Evolutionary conservation across 2,888 invertebrate species (phyloP), one percentile per base, ranked within the genome.

Genomic region (Agrypnus murinus): DNA sequence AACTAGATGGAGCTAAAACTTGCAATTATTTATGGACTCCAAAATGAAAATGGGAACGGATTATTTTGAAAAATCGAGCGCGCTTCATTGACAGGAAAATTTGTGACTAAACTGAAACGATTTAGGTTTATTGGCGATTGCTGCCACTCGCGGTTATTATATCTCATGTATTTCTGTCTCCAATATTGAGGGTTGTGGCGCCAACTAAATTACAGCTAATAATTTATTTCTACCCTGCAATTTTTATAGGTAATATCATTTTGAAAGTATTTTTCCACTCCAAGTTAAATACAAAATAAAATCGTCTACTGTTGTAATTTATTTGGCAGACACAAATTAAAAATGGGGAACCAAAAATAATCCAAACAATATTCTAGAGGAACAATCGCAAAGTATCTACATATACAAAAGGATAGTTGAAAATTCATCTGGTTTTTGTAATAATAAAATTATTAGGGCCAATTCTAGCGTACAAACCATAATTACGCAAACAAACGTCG

Each of bases 401-500:
- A 25, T 25, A 25, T 5, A 25, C 5, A 25, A 5, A 25, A 25
- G 5, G 5, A 25, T 5, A 25, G 25, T 25, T 25, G 25, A 25
- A 25, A 25, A 3, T 25, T 25, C 25, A 25, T 25, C 25, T 25
- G 25, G 25, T 25, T 25, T 40, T 40, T 40, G 12, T 12, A 40
- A 40, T 40, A 7, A n/a, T n/a, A 10, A 68, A 71, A 63, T 53
- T 67, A 62, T 45, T 43, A 63, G 60, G 15, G 43, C 40, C 55
- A 67, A 58, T 64, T 63, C 57, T 34, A 34, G 36, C 40, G 34
- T 55, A 59, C 46, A 65, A 43, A 43, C 67, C 63, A 67, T 71
- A 71, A 72, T 72, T 72, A 73, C 55, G 60, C 67, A 70, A 70
- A 67, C 73, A 67, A 59, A 62, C 55, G 60, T 64, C 38, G 62